phyloP scores from a whole-genome alignment of 2,797 vertebrate genomes.

The Eutrigla gurnardus region DNA sequence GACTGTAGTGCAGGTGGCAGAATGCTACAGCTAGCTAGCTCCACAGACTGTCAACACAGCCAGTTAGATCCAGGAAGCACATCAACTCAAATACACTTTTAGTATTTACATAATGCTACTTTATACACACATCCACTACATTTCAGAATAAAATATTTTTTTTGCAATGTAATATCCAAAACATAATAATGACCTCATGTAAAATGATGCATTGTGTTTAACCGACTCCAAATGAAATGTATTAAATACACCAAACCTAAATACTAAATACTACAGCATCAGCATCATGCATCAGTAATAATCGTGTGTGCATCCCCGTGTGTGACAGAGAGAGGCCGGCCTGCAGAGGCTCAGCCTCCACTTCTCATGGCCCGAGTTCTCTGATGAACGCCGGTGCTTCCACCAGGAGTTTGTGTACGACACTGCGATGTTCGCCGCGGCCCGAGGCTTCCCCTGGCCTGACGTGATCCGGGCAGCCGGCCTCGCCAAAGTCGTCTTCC shows the following conservation, averaged over 20 bases:
- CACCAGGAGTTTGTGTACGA: constrained; percentile 72
- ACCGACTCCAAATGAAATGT: background rate
- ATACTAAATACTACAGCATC: background rate
- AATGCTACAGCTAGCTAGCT: background rate
- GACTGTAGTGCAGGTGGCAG: too few relatives aligned
- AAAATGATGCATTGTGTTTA: background rate
- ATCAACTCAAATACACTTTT: background rate
- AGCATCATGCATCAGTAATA: background rate
- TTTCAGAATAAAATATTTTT: background rate
- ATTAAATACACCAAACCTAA: background rate
- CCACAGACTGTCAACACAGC: too few relatives aligned
- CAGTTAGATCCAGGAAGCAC: background rate
- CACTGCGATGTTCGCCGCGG: constrained; percentile 24
- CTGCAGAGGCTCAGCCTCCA: constrained; percentile 59
- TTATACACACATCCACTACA: background rate
- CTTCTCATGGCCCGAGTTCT: constrained; percentile 64
- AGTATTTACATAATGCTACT: background rate
- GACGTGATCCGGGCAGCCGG: constrained; percentile 47
- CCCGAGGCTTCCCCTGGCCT: constrained; percentile 55
- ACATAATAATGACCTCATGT: background rate
- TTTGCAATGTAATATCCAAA: background rate
- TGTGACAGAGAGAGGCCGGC: constrained; percentile 54
- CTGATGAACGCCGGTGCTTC: constrained; percentile 32
- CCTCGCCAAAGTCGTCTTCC: constrained; percentile 58
- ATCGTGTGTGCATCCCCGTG: background rate